Percentiles rank a stretch among this genome's conserved stretches.
Evolutionary conservation across 2,113 vertebrate genomes (phyloP).

Genomic region (Rattus rattus): DNA sequence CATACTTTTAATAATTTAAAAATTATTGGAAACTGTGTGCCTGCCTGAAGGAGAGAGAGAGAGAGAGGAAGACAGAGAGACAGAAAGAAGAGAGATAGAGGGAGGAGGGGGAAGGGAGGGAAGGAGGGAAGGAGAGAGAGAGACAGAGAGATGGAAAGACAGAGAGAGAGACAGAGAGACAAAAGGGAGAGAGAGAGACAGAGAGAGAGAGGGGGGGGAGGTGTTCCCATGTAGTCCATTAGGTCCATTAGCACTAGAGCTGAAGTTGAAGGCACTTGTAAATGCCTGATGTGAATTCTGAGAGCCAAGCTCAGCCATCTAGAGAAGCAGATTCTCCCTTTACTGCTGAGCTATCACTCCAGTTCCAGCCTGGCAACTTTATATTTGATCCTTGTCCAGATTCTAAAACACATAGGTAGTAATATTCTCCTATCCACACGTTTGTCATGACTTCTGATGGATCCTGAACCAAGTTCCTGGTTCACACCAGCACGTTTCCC

Average conservation of each 20-base stretch:
- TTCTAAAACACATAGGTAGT: background rate
- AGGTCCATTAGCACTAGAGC: too few relatives aligned
- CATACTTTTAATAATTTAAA: conserved; percentile 14
- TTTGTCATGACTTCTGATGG: background rate
- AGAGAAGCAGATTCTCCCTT: background rate
- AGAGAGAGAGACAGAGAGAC: too few relatives aligned
- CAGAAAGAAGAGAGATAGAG: too few relatives aligned
- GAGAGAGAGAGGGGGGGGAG: too few relatives aligned
- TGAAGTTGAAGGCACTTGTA: background rate
- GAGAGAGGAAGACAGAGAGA: too few relatives aligned
- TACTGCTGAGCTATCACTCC: background rate
- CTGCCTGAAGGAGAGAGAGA: too few relatives aligned
- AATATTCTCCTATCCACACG: background rate
- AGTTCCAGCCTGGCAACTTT: background rate
- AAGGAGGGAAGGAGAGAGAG: too few relatives aligned
- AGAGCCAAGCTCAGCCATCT: background rate
- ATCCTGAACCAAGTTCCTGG: background rate
- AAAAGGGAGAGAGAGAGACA: too few relatives aligned
- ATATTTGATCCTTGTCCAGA: background rate
- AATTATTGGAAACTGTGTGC: background rate
- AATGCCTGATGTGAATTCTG: background rate
- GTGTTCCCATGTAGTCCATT: too few relatives aligned
- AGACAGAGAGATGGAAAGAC: too few relatives aligned
- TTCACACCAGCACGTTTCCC: background rate
- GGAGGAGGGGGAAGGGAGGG: too few relatives aligned